Evolutionary conservation across 1,140 invertebrate species (phyloP).

Genomic region (Aphaenogaster ashmeadi): DNA sequence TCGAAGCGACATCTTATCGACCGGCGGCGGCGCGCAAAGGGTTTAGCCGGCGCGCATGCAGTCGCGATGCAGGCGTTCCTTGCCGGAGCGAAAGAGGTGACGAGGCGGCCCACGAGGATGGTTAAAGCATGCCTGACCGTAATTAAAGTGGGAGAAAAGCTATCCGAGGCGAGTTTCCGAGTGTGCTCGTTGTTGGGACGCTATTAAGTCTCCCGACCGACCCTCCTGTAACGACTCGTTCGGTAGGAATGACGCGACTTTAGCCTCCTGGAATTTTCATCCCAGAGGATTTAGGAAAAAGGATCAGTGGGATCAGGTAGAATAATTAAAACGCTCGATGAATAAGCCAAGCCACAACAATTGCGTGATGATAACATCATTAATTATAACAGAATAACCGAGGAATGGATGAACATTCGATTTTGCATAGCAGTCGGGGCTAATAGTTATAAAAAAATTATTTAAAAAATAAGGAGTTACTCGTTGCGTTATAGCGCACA

Average conservation of each 20-base stretch:
- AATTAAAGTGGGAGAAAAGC: constrained; percentile 47
- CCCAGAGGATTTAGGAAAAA: neutral
- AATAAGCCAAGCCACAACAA: neutral
- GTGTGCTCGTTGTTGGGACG: constrained; percentile 39
- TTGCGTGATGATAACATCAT: neutral
- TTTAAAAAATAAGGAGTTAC: neutral
- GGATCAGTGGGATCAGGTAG: neutral
- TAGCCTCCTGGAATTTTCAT: neutral
- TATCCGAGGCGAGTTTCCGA: constrained; percentile 53
- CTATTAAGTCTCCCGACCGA: constrained; percentile 42
- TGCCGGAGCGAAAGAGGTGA: constrained; percentile 38
- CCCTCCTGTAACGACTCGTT: constrained; percentile 30
- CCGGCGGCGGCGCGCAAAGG: constrained; percentile 55
- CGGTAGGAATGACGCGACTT: constrained; percentile 33
- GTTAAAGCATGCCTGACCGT: constrained; percentile 53
- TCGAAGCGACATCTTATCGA: constrained; percentile 60
- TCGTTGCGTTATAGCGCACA: too few species aligned
- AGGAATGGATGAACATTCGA: neutral
- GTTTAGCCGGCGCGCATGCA: constrained; percentile 47
- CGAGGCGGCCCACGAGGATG: constrained; percentile 40
- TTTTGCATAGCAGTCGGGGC: neutral
- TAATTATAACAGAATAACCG: neutral
- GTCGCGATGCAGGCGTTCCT: constrained; percentile 40
- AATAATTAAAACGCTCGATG: neutral
- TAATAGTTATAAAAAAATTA: neutral